Evolutionary conservation across 2,888 invertebrate species (phyloP), one percentile per base, ranked within the genome.

Genomic region (Lydus trimaculatus): DNA sequence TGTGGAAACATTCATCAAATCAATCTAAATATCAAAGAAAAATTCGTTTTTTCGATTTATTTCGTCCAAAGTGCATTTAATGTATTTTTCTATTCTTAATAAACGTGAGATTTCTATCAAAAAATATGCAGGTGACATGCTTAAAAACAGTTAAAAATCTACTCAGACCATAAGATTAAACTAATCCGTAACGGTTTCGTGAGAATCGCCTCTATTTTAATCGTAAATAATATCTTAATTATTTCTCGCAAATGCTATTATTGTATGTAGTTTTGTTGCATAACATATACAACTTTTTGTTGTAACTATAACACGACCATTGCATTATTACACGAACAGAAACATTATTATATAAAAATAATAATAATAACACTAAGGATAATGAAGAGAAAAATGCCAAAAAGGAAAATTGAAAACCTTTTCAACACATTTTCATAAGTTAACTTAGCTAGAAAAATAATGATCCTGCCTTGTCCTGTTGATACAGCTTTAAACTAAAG

Each of bases 161-260:
- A 61, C 15, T 43, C 31, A 28, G 56, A 66, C n/a, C 5, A 43
- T 52, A 36, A 68, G 65, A 71, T 71, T 71, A 68, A 69, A 61
- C 63, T 67, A 67, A 67, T 64, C 68, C 68, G 66, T 61, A 61
- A 65, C 63, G 65, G 60, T 70, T 72, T 69, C 72, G 72, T 72
- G 69, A 67, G 72, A 72, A 72, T 67, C 69, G 67, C 69, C 68
- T 25, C 20, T 39, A n/a, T 61, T 31, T 39, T 63, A 71, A 71
- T 71, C 69, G 63, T 64, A 69, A 39, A 61, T 63, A 67, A 70
- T 70, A 70, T 70, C 70, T 70, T 70, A 70, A 70, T 70, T 70
- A 62, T 66, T 61, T 70, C 66, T 65, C 65, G 62, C 62, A 66
- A 66, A 70, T 56, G 56, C 13, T 56, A 60, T 63, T n/a, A 66